These are phyloP conservation scores for Clarias fuscus DNA, from an alignment of 2,797 vertebrate genomes.

Conservation along the genomic window DNA sequence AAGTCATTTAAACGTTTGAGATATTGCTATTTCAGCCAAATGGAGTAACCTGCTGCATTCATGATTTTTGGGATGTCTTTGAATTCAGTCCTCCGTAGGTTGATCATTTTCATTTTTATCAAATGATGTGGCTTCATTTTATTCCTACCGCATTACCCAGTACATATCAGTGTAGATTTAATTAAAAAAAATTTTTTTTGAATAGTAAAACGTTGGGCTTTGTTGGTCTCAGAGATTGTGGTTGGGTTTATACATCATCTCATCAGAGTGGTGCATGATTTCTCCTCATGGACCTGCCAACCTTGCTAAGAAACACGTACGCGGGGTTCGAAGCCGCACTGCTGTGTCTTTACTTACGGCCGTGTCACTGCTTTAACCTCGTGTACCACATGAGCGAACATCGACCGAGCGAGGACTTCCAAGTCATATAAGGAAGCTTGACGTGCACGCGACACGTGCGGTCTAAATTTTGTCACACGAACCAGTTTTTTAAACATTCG, in stretches of 20 bases:
- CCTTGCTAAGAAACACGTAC: not conserved
- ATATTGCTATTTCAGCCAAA: no score
- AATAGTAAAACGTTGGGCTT: not conserved
- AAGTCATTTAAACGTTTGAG: no score
- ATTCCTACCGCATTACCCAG: no score
- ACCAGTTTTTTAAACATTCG: no score
- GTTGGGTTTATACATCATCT: conserved; percentile 45
- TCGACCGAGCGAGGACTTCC: fast-evolving
- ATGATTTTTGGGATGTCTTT: no score
- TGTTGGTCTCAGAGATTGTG: conserved; percentile 53
- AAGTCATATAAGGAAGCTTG: not conserved
- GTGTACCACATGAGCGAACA: not conserved
- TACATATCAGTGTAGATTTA: no score
- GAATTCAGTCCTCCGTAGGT: no score
- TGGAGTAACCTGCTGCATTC: no score
- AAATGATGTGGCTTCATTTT: no score
- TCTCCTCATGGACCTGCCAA: conserved; percentile 55
- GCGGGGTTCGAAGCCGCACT: conserved; percentile 6
- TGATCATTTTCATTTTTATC: no score
- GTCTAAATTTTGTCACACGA: not conserved
- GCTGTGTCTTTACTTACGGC: fast-evolving
- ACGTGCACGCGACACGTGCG: fast-evolving
- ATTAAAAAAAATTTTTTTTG: no score
- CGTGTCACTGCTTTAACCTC: not conserved
- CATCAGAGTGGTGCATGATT: conserved; percentile 60